phyloP scores from a whole-genome alignment of 2,888 invertebrate species.

The Lampropteryx suffumata region DNA sequence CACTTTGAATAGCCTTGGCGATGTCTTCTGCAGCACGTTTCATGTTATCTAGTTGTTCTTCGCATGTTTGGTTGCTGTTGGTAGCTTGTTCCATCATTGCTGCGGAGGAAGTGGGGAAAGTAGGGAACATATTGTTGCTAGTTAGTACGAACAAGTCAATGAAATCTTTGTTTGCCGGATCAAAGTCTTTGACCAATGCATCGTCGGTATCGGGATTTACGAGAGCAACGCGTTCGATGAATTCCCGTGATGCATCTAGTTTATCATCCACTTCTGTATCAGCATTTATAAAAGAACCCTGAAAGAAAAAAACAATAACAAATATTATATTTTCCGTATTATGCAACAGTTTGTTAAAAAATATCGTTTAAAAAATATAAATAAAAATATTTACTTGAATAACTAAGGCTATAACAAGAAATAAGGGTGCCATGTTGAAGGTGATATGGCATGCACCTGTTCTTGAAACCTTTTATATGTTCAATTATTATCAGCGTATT shows the following conservation, averaged over 20 bases:
- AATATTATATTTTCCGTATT: too few species aligned
- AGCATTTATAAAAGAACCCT: slow-evolving; percentile 54
- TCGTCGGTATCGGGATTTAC: slow-evolving; percentile 40
- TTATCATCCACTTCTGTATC: slow-evolving; percentile 32
- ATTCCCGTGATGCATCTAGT: slow-evolving; percentile 39
- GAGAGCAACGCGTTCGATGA: slow-evolving; percentile 33
- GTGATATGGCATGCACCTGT: slow-evolving; percentile 35
- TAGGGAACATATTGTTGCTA: slow-evolving; percentile 30
- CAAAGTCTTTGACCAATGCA: slow-evolving; percentile 43
- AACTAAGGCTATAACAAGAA: slow-evolving; percentile 60
- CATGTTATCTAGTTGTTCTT: slow-evolving; percentile 69
- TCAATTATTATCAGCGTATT: slow-evolving; percentile 50
- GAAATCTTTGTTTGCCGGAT: slow-evolving; percentile 53
- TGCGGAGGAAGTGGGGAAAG: slow-evolving; percentile 54
- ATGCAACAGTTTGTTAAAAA: too few species aligned
- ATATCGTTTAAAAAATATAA: neutral
- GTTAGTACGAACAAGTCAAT: slow-evolving; percentile 54
- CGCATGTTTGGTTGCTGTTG: slow-evolving; percentile 56
- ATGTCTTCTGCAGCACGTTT: slow-evolving; percentile 65
- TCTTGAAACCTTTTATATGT: slow-evolving; percentile 52
- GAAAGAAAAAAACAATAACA: slow-evolving; percentile 38
- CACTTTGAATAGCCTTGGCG: slow-evolving; percentile 56
- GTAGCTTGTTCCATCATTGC: slow-evolving; percentile 62
- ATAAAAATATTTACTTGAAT: slow-evolving; percentile 58
- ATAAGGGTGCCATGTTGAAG: slow-evolving; percentile 60